phyloP scores from a whole-genome alignment of 2,113 vertebrate genomes.

The Melozone crissalis region DNA sequence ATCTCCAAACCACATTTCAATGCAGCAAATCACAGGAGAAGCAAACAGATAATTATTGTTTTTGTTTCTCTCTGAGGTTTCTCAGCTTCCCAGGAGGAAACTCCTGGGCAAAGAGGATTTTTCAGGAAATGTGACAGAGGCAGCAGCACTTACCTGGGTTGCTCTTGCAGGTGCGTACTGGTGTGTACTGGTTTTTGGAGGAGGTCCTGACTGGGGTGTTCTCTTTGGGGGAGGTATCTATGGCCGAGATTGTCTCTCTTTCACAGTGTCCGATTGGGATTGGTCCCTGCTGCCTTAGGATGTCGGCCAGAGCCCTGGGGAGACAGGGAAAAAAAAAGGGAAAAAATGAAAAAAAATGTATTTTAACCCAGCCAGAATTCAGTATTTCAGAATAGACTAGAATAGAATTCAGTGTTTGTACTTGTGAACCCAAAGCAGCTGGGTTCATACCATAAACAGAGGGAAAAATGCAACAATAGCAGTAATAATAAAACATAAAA shows the following conservation, averaged over 20 bases:
- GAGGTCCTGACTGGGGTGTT: constrained; percentile 92
- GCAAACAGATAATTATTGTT: too few species aligned
- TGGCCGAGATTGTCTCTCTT: constrained; percentile 95
- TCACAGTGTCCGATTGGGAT: constrained; percentile 98
- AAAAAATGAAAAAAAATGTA: background rate
- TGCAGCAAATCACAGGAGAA: too few species aligned
- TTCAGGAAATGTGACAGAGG: too few species aligned
- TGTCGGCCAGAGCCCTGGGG: constrained; percentile 95
- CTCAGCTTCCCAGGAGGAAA: too few species aligned
- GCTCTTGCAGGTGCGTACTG: constrained; percentile 89
- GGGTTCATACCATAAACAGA: background rate
- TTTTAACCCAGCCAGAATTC: background rate
- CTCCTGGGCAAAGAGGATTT: too few species aligned
- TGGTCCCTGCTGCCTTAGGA: constrained; percentile 97
- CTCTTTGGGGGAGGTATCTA: constrained; percentile 96
- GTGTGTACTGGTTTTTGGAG: constrained; percentile 98
- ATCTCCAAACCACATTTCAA: too few species aligned
- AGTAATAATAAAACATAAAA: background rate
- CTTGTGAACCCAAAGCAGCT: background rate
- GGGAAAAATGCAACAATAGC: background rate
- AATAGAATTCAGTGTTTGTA: background rate
- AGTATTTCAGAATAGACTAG: background rate
- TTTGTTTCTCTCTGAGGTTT: too few species aligned
- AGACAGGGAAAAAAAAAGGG: background rate
- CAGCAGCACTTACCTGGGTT: constrained; percentile 83